A percentile compares a stretch with the other conserved stretches of the same genome.
phyloP scores from a whole-genome alignment of 2,888 invertebrate genomes.

The Baccha elongata region DNA sequence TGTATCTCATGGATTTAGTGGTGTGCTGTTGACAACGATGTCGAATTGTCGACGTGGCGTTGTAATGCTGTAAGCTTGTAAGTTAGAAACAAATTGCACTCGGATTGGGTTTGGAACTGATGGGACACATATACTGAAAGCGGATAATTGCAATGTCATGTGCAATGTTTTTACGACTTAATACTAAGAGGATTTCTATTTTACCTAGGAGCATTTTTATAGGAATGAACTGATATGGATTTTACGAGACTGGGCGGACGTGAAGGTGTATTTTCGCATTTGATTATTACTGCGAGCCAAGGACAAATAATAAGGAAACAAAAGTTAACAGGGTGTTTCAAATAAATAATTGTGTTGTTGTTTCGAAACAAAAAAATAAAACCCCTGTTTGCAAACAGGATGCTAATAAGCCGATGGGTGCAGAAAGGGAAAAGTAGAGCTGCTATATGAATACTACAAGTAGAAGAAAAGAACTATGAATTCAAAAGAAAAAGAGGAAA shows the following conservation, averaged over 20 bases:
- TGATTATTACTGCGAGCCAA: neutral
- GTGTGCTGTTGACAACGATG: too few relatives aligned
- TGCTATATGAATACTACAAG: too few relatives aligned
- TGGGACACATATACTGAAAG: slow-evolving; percentile 22
- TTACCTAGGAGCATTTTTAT: slow-evolving; percentile 3
- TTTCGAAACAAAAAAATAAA: too few relatives aligned
- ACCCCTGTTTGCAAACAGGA: too few relatives aligned
- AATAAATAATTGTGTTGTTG: too few relatives aligned
- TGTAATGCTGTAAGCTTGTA: slow-evolving; percentile 37
- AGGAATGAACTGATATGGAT: slow-evolving; percentile 12
- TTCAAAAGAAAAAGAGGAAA: too few relatives aligned
- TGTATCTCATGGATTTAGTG: neutral
- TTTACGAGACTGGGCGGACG: slow-evolving; percentile 55
- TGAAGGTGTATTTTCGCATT: slow-evolving; percentile 19
- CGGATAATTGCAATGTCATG: slow-evolving; percentile 51
- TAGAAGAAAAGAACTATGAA: too few relatives aligned
- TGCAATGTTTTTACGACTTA: slow-evolving; percentile 56
- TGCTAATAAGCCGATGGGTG: too few relatives aligned
- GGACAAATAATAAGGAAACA: neutral
- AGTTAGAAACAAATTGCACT: neutral
- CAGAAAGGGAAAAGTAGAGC: too few relatives aligned
- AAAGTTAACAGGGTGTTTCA: neutral
- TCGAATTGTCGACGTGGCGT: slow-evolving; percentile 5
- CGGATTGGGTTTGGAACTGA: neutral
- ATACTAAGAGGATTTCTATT: slow-evolving; percentile 35